A percentile compares a stretch with the other conserved stretches of the same genome.
These are phyloP conservation scores for Agonopterix arenella DNA, from an alignment of 2,888 invertebrate species.

Conservation along the genomic window DNA sequence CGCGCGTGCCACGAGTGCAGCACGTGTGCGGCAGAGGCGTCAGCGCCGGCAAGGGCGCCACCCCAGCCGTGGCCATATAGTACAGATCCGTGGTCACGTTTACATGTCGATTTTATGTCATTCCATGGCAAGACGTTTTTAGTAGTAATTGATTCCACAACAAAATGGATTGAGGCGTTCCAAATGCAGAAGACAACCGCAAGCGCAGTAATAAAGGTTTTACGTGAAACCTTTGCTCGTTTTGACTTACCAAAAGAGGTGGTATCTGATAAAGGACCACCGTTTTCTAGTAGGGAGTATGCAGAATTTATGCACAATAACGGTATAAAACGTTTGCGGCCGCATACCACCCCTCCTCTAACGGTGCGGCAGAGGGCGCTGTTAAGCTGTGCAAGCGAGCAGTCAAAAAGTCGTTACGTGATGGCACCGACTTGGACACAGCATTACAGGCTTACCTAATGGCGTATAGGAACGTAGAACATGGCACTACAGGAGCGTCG, in stretches of 20 bases:
- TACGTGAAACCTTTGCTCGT: slow-evolving; percentile 8
- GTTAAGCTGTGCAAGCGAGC: no score
- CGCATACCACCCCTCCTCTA: slow-evolving; percentile 9
- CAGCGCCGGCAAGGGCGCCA: slow-evolving; percentile 9
- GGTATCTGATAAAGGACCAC: slow-evolving; percentile 8
- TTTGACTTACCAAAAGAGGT: slow-evolving; percentile 11
- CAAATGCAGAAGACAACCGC: slow-evolving; percentile 12
- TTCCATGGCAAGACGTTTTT: no score
- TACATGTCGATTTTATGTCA: slow-evolving; percentile 15
- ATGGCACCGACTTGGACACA: no score
- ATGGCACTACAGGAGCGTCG: no score
- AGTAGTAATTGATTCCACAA: slow-evolving; percentile 10
- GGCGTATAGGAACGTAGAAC: no score
- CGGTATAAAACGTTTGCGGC: slow-evolving; percentile 3
- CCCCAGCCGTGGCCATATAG: slow-evolving; percentile 15
- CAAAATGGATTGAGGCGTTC: slow-evolving; percentile 18
- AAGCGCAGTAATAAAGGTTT: slow-evolving; percentile 7
- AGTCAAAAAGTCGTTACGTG: no score
- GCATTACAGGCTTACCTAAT: no score
- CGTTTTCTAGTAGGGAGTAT: slow-evolving; percentile 6
- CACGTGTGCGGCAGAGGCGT: slow-evolving; percentile 7
- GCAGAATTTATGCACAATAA: slow-evolving; percentile 6
- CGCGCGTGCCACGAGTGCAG: slow-evolving; percentile 5
- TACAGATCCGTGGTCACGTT: neutral
- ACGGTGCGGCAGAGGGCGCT: no score